A percentile compares a stretch with the other conserved stretches of the same genome.
phyloP scores from a whole-genome alignment of 2,888 invertebrate species.

The Oconnorella tubifera region DNA sequence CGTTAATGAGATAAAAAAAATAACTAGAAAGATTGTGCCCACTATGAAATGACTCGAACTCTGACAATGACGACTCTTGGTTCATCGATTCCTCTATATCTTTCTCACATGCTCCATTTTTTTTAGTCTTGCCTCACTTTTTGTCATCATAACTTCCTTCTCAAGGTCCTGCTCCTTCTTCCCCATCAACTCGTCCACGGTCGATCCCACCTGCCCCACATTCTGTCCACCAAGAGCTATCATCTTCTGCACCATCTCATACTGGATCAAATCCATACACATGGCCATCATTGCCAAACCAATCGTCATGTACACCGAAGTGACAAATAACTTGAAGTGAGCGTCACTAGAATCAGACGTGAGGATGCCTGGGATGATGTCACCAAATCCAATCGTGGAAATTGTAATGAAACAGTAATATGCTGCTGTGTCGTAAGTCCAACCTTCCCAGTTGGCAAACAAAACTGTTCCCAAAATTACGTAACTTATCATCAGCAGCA shows the following conservation, averaged over 20 bases:
- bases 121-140: too few species aligned
- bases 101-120: too few species aligned
- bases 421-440: constrained; percentile 46
- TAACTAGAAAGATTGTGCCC: too few species aligned
- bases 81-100: too few species aligned
- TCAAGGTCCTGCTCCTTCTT: neutral
- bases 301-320: constrained; percentile 51
- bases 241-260: constrained; percentile 43
- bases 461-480: constrained; percentile 53
- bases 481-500: constrained; percentile 53
- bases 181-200: constrained; percentile 11
- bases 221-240: constrained; percentile 6
- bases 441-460: constrained; percentile 53
- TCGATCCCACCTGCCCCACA: constrained; percentile 4
- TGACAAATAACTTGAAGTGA: constrained; percentile 48
- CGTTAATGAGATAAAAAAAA: too few species aligned
- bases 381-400: constrained; percentile 55
- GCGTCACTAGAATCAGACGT: constrained; percentile 38
- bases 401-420: constrained; percentile 57
- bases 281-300: constrained; percentile 57
- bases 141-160: too few species aligned
- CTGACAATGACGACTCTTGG: too few species aligned
- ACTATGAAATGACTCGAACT: too few species aligned
- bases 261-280: constrained; percentile 56
- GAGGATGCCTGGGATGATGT: constrained; percentile 43